Evolutionary conservation across 2,888 invertebrate genomes (phyloP).

Genomic region (Agapetus fuscipes): DNA sequence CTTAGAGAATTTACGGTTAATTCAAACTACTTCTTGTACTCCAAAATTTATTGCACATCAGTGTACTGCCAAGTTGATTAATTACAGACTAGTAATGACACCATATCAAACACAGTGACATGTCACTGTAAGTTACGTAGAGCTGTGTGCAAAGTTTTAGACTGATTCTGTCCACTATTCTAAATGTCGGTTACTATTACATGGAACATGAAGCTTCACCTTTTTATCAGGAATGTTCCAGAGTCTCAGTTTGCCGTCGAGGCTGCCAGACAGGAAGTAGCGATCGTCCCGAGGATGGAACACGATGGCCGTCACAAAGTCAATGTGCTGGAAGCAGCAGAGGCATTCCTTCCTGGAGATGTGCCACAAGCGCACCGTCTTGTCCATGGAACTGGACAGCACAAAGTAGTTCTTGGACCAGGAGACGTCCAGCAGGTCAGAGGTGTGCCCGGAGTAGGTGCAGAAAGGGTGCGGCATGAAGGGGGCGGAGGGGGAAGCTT

Average conservation of each 20-base stretch:
- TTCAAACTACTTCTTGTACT: too few relatives aligned
- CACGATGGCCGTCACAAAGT: conserved; percentile 97
- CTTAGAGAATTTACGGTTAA: too few relatives aligned
- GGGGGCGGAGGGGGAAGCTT: conserved; percentile 52
- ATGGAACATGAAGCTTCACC: conserved; percentile 28
- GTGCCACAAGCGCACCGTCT: conserved; percentile 94
- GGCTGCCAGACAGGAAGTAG: conserved; percentile 91
- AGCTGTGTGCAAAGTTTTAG: too few relatives aligned
- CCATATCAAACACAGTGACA: too few relatives aligned
- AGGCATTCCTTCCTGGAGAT: conserved; percentile 94
- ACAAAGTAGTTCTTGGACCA: conserved; percentile 99
- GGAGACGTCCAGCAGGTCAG: conserved; percentile 91
- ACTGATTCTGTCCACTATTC: too few relatives aligned
- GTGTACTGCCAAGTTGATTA: too few relatives aligned
- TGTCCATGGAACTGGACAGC: conserved; percentile 97
- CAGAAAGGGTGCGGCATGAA: conserved; percentile 90
- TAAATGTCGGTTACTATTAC: background rate
- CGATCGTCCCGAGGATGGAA: conserved; percentile 91
- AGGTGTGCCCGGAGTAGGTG: conserved; percentile 89
- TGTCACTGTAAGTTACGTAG: too few relatives aligned
- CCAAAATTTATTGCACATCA: too few relatives aligned
- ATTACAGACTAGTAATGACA: too few relatives aligned
- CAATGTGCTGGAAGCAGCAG: conserved; percentile 98
- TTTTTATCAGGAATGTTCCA: conserved; percentile 99
- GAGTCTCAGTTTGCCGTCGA: conserved; percentile 95